A percentile compares a stretch with the other conserved stretches of the same genome.
phyloP scores from a whole-genome alignment of 2,797 vertebrate species.

The Intellagama lesueurii region DNA sequence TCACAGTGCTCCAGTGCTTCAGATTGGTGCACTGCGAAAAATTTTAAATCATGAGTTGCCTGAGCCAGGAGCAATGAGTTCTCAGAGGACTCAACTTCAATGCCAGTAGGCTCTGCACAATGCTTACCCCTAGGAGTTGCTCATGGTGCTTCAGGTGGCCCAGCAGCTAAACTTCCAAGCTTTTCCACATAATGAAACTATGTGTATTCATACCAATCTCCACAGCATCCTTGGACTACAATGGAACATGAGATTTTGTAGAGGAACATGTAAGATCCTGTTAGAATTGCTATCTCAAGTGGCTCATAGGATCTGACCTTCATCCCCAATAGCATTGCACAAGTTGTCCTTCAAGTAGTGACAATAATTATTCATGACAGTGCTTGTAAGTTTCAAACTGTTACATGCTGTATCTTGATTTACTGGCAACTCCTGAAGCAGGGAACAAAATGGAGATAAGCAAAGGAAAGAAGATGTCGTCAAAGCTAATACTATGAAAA shows the following conservation, averaged over 20 bases:
- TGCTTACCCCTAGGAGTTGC: neutral
- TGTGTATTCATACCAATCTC: neutral
- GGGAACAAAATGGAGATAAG: constrained; percentile 1
- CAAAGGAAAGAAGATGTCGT: neutral
- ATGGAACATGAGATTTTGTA: neutral
- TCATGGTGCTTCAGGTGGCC: neutral
- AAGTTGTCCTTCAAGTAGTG: neutral
- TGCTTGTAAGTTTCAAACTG: neutral
- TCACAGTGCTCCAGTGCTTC: neutral
- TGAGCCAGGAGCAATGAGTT: neutral
- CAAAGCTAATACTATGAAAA: constrained; percentile 23
- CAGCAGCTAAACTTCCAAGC: no score
- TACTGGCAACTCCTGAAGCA: neutral
- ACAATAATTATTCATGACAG: neutral
- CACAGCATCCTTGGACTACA: neutral
- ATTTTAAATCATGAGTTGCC: no score
- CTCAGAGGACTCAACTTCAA: neutral
- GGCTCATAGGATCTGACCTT: neutral
- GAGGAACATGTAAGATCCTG: neutral
- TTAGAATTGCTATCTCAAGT: neutral
- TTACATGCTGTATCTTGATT: constrained; percentile 1
- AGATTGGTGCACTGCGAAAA: neutral
- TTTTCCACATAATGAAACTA: neutral
- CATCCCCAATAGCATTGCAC: neutral
- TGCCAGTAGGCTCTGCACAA: neutral